Conservation (phyloP, 2,888 invertebrate genomes). For the Eupithecia dodoneata region DNA sequence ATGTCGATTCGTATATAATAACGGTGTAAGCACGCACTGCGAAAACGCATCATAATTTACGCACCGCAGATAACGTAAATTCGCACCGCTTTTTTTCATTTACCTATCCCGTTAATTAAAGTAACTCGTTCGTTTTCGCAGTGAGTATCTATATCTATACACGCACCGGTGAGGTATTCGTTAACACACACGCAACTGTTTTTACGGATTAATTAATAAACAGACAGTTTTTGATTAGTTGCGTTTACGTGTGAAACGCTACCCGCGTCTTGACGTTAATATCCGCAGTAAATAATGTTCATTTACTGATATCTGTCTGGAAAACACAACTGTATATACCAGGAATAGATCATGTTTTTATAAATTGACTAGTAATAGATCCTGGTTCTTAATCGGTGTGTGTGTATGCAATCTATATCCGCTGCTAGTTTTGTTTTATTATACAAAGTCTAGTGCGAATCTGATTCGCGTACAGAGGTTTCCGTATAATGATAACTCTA, state of each 20-base stretch:
- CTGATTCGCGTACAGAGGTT: too few species aligned
- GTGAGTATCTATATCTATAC: conserved; percentile 11
- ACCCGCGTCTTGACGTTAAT: conserved; percentile 44
- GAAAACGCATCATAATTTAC: conserved; percentile 18
- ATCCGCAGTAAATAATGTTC: conserved; percentile 47
- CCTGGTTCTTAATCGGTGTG: not conserved
- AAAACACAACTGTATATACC: not conserved
- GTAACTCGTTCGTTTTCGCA: conserved; percentile 22
- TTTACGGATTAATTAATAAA: conserved; percentile 46
- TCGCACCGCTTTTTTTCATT: not conserved
- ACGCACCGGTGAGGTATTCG: conserved; percentile 54
- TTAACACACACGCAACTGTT: conserved; percentile 54
- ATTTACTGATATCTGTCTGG: not conserved
- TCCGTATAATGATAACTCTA: too few species aligned
- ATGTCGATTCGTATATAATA: conserved; percentile 49
- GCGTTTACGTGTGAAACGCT: conserved; percentile 62
- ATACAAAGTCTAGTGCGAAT: not conserved
- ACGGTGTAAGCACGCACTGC: conserved; percentile 33
- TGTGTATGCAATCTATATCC: not conserved
- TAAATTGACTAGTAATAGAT: not conserved
- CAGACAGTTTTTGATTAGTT: conserved; percentile 51
- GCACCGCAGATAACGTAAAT: conserved; percentile 8
- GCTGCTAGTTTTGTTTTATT: not conserved
- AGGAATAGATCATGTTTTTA: not conserved
- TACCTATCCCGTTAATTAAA: not conserved